These are phyloP conservation scores for Podarcis siculus DNA, from an alignment of 2,797 vertebrate species.

Conservation along the genomic window DNA sequence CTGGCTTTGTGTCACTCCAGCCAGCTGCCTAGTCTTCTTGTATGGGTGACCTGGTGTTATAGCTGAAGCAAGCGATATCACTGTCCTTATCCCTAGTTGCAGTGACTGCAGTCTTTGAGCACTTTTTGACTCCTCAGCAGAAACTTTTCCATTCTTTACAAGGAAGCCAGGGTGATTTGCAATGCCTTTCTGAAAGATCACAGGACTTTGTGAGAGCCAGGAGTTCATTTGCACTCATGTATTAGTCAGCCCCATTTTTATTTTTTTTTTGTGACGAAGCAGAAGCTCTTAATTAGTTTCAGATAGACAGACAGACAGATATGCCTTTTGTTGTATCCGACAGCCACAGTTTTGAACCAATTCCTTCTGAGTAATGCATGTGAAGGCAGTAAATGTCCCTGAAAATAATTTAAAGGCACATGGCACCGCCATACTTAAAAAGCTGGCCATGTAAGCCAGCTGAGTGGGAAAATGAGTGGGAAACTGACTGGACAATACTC, in stretches of 20 bases:
- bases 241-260: too few species aligned
- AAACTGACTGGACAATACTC: background rate
- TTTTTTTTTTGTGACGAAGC: background rate
- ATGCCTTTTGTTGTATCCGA: background rate
- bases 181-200: background rate
- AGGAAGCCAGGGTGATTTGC: background rate
- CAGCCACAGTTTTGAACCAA: background rate
- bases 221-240: too few species aligned
- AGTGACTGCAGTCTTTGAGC: background rate
- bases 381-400: background rate
- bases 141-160: background rate
- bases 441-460: background rate
- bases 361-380: background rate
- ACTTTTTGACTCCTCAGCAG: background rate
- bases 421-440: background rate
- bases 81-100: background rate
- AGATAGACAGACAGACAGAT: background rate
- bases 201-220: background rate
- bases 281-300: background rate
- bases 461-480: background rate
- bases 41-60: background rate
- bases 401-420: background rate
- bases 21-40: background rate
- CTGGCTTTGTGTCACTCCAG: background rate
- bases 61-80: background rate